Evolutionary conservation across 2,113 vertebrate genomes (phyloP).

Genomic region (Origma solitaria): DNA sequence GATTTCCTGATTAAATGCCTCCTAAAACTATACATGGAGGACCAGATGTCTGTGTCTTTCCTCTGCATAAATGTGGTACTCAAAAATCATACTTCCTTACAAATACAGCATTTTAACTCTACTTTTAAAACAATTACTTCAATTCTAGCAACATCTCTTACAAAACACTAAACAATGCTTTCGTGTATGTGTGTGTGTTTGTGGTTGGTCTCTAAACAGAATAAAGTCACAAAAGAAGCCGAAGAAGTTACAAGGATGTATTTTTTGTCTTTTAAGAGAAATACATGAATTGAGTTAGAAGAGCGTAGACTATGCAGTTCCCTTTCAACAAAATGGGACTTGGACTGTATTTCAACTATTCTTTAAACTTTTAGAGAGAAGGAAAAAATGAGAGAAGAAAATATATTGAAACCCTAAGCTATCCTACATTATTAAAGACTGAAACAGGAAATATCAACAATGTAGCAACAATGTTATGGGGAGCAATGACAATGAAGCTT

Average conservation of each 20-base stretch:
- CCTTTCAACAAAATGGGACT: constrained; percentile 50
- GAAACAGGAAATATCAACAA: constrained; percentile 69
- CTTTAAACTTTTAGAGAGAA: constrained; percentile 14
- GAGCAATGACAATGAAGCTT: constrained; percentile 57
- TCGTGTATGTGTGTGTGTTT: no score
- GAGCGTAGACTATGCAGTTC: constrained; percentile 43
- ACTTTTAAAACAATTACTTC: not conserved
- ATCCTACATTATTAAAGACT: constrained; percentile 60
- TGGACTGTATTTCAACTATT: constrained; percentile 50
- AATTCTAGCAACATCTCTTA: not conserved
- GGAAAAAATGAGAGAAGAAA: not conserved
- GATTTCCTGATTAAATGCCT: constrained; percentile 1
- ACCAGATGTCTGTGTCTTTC: not conserved
- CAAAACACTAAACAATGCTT: not conserved
- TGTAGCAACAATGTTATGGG: constrained; percentile 66
- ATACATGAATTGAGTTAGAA: constrained; percentile 44
- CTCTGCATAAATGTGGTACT: not conserved
- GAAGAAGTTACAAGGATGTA: constrained; percentile 35
- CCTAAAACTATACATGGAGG: not conserved
- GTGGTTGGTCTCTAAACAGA: not conserved
- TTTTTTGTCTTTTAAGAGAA: constrained; percentile 45
- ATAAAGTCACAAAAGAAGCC: not conserved
- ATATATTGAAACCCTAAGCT: not conserved
- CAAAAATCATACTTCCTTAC: not conserved
- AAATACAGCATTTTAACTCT: not conserved